phyloP scores from a whole-genome alignment of 2,113 vertebrate genomes.

The Eulemur rufifrons region DNA sequence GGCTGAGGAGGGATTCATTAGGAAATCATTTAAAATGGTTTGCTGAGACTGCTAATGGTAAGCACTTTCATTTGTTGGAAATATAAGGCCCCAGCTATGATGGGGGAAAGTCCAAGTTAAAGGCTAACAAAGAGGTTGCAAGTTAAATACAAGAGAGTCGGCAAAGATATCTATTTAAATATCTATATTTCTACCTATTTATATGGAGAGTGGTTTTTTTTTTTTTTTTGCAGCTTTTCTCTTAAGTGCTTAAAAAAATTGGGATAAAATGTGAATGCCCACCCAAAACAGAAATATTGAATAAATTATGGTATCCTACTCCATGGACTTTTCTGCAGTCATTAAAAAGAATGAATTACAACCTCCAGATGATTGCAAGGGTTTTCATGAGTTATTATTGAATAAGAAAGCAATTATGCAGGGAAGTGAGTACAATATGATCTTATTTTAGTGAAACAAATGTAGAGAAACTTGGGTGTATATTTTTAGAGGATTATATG shows the following conservation, averaged over 20 bases:
- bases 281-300: background rate
- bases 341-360: background rate
- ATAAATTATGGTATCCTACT: background rate
- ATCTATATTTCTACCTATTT: background rate
- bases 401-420: constrained; percentile 42
- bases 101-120: background rate
- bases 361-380: background rate
- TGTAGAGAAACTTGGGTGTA: background rate
- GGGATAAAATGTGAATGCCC: background rate
- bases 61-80: background rate
- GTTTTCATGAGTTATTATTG: constrained; percentile 18
- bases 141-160: background rate
- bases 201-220: background rate
- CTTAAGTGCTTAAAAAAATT: background rate
- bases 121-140: background rate
- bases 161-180: background rate
- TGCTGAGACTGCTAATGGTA: background rate
- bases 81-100: background rate
- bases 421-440: background rate
- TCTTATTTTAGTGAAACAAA: constrained; percentile 54
- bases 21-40: background rate
- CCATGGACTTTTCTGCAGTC: background rate
- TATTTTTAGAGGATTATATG: constrained; percentile 14
- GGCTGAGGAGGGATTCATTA: background rate
- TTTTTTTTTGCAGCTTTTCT: background rate